Evolutionary conservation across 2,888 invertebrate species (phyloP).

Genomic region (Cheilosia variabilis): DNA sequence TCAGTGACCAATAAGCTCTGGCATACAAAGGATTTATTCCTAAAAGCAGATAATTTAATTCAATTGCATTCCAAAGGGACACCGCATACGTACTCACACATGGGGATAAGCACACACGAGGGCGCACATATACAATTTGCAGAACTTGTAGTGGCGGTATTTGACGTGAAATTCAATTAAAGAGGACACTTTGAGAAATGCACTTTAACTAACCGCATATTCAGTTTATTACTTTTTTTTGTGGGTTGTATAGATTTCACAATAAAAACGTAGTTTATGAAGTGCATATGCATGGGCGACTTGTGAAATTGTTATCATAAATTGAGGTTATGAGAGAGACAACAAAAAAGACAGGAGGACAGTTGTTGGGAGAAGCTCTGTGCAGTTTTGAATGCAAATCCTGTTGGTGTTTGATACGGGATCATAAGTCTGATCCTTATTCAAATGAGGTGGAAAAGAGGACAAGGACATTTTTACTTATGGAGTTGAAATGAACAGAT

Average conservation of each 20-base stretch:
- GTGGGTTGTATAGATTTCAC: background rate
- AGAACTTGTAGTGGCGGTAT: constrained; percentile 31
- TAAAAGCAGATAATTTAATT: constrained; percentile 75
- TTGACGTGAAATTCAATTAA: constrained; percentile 70
- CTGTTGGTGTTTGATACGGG: background rate
- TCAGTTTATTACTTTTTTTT: constrained; percentile 13
- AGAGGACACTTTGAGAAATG: constrained; percentile 69
- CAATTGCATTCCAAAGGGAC: constrained; percentile 74
- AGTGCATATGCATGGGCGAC: constrained; percentile 28
- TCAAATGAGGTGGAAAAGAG: background rate
- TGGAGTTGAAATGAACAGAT: too few relatives aligned
- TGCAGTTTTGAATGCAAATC: constrained; percentile 8
- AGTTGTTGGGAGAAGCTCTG: background rate
- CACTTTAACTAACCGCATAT: constrained; percentile 70
- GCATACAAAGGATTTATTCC: constrained; percentile 73
- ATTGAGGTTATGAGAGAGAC: constrained; percentile 28
- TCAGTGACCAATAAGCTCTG: constrained; percentile 73
- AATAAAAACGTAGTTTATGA: constrained; percentile 43
- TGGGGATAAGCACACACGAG: constrained; percentile 13
- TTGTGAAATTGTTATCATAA: constrained; percentile 45
- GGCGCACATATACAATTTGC: background rate
- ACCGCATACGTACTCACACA: constrained; percentile 57
- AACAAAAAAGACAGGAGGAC: background rate
- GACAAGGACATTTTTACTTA: too few relatives aligned
- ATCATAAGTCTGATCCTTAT: background rate